Evolutionary conservation across 2,113 vertebrate genomes (phyloP), one percentile per base, ranked within the genome.

Genomic region (Peromyscus maniculatus): DNA sequence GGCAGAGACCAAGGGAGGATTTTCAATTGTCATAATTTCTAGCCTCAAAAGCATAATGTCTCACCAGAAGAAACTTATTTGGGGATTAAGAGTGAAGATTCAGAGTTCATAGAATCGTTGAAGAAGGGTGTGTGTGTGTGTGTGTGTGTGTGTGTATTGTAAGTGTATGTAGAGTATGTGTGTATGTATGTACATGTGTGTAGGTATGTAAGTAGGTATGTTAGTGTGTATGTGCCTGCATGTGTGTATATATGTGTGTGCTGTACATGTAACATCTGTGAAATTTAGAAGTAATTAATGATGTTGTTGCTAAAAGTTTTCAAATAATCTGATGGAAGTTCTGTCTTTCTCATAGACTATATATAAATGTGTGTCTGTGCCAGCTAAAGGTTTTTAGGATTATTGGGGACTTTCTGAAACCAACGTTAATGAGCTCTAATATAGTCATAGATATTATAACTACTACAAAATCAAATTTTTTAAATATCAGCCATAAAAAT

Each of bases 401-500:
- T 22, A 77, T 43, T 52, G 79, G 3, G n/a, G 0, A 71, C 28
- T 93, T 84, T 26, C 93, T 91, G 33, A 84, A 89, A 52, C 26
- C 33, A 80, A 71, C 31, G 66, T 75, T 83, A 90, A 77, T 69
- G 36, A 84, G n/a, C 11, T 92, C 39, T 22, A 33, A 84, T 64
- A 59, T 3, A 90, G 33, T 49, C 33, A 36, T 33, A 95, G 59
- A 84, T 95, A 83, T 94, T 90, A 36, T 8, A 97, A 55, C 46
- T 55, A 77, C 57, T 22, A n/a, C 62, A 43, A 82, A 89, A 86
- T 79, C 67, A 39, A 6, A n/a, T 96, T 16, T 77, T 22, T 84
- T 22, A 89, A 93, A 46, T 55, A 83, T 74, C 33, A 77, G 5
- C 46, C 5, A 13, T 84, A 80, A 95, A 55, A 91, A 57, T 64